Percentiles rank a stretch among this genome's conserved stretches.
Evolutionary conservation across 1,140 invertebrate genomes (phyloP).

Genomic region (Drosophila parvula): DNA sequence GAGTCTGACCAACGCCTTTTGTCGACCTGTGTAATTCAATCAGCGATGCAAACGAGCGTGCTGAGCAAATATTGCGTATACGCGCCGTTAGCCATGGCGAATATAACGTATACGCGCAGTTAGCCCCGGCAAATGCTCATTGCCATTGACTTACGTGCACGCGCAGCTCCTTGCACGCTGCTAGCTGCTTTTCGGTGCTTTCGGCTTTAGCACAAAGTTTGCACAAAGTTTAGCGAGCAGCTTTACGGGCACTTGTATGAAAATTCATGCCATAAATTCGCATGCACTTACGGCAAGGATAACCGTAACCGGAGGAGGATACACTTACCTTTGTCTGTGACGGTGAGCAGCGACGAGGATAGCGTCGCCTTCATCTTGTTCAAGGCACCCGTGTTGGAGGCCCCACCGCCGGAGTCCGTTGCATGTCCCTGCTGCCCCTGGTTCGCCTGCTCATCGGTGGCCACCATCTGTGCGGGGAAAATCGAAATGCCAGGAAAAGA

Average conservation of each 20-base stretch:
- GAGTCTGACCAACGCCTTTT: neutral
- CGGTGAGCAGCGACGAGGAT: slow-evolving; percentile 91
- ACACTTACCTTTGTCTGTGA: slow-evolving; percentile 90
- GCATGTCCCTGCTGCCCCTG: slow-evolving; percentile 84
- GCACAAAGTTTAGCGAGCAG: slow-evolving; percentile 59
- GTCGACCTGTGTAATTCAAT: slow-evolving; percentile 56
- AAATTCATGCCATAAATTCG: slow-evolving; percentile 77
- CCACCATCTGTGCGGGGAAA: slow-evolving; percentile 88
- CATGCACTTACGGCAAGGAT: slow-evolving; percentile 58
- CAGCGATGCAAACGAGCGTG: slow-evolving; percentile 48
- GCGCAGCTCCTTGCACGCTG: slow-evolving; percentile 1
- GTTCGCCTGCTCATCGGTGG: slow-evolving; percentile 87
- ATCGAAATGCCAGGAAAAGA: neutral
- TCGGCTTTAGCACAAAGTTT: slow-evolving; percentile 56
- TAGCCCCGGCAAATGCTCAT: slow-evolving; percentile 45
- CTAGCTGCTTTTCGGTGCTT: slow-evolving; percentile 34
- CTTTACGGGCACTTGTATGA: slow-evolving; percentile 70
- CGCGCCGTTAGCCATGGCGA: slow-evolving; percentile 54
- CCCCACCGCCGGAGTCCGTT: slow-evolving; percentile 84
- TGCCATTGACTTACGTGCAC: slow-evolving; percentile 55
- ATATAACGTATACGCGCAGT: slow-evolving; percentile 69
- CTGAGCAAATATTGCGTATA: slow-evolving; percentile 60
- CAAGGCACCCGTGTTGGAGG: slow-evolving; percentile 86
- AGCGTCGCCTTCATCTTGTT: slow-evolving; percentile 92
- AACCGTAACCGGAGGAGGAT: slow-evolving; percentile 7